Percentiles rank a stretch among this genome's conserved stretches.
Evolutionary conservation across 2,797 vertebrate genomes (phyloP).

Genomic region (Sebastes flavidus): DNA sequence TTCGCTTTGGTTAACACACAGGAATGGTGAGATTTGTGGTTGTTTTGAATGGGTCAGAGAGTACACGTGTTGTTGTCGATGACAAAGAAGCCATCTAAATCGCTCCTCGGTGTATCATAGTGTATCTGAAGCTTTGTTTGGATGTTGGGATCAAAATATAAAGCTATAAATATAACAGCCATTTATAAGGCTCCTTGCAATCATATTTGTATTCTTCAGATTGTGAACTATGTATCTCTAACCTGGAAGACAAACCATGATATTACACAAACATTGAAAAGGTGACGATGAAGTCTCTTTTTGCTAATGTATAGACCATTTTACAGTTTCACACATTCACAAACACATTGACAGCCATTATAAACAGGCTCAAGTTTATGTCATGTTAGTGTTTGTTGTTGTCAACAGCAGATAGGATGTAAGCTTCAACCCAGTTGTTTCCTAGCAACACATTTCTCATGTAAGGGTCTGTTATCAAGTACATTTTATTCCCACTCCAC

Average conservation of each 20-base stretch:
- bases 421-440: constrained; percentile 45
- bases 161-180: neutral
- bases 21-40: neutral
- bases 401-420: constrained; percentile 22
- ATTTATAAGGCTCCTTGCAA: neutral
- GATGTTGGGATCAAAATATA: neutral
- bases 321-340: constrained; percentile 1
- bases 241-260: neutral
- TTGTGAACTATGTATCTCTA: neutral
- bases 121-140: neutral
- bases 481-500: neutral
- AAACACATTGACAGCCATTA: neutral
- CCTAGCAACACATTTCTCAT: constrained; percentile 52
- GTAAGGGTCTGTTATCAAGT: constrained; percentile 17
- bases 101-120: neutral
- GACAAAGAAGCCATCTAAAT: neutral
- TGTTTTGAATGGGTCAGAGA: neutral
- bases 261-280: neutral
- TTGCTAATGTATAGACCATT: neutral
- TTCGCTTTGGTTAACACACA: neutral
- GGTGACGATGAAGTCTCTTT: neutral
- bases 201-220: neutral
- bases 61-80: neutral
- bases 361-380: constrained; percentile 2
- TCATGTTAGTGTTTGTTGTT: constrained; percentile 2